phyloP scores from a whole-genome alignment of 2,888 invertebrate species.

The Dichetophora obliterata region DNA sequence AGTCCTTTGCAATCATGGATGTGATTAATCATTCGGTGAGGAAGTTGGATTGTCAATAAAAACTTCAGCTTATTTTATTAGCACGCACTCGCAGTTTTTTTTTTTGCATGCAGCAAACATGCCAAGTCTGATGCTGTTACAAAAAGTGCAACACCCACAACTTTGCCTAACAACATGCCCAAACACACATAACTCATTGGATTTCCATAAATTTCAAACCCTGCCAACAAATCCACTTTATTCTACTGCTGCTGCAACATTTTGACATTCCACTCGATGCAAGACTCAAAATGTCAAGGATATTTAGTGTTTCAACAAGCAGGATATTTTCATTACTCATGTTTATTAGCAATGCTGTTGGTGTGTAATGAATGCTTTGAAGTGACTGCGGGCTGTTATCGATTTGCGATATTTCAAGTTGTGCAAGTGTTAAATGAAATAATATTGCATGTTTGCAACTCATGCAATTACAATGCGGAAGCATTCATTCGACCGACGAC shows the following conservation, averaged over 20 bases:
- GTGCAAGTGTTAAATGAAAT: neutral
- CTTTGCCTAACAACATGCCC: too few species aligned
- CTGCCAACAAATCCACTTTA: neutral
- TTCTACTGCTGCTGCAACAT: neutral
- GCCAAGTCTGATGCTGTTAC: too few species aligned
- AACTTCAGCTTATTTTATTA: too few species aligned
- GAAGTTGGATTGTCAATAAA: too few species aligned
- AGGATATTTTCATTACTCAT: neutral
- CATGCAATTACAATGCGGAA: constrained; percentile 11
- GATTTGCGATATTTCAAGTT: neutral
- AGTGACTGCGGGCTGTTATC: neutral
- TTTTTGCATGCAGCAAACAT: too few species aligned
- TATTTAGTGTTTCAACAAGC: neutral
- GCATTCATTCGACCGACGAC: neutral
- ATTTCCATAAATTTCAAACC: constrained; percentile 2
- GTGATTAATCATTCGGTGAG: too few species aligned
- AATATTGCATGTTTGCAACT: neutral
- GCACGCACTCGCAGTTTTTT: too few species aligned
- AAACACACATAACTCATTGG: neutral
- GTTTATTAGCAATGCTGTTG: too few species aligned
- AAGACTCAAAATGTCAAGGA: constrained; percentile 1
- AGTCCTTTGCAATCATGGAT: too few species aligned
- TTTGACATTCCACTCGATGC: neutral
- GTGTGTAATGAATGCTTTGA: too few species aligned
- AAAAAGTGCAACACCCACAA: too few species aligned